A percentile compares a stretch with the other conserved stretches of the same genome.
Conservation (phyloP, 2,888 invertebrate species). For the Clusia tigrina region DNA sequence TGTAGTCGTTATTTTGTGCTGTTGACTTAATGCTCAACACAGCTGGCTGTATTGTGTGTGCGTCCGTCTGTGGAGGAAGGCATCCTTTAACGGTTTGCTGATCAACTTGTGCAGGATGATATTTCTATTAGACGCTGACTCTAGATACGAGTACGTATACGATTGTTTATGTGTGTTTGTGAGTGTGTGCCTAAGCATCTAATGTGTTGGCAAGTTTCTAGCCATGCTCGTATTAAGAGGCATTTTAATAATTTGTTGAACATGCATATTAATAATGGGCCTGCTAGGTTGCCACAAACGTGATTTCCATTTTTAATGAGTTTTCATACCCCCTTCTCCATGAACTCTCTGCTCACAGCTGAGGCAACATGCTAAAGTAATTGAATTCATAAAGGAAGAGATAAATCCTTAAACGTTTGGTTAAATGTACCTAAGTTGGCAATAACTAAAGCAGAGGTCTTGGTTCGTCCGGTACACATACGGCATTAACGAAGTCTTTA, state of each 20-base stretch:
- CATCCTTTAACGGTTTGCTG: conserved; percentile 39
- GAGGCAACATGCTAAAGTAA: too few species aligned
- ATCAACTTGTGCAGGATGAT: conserved; percentile 42
- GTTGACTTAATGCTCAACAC: not conserved
- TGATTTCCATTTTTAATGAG: conserved; percentile 39
- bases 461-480: too few species aligned
- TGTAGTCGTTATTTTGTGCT: conserved; percentile 5
- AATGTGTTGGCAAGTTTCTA: not conserved
- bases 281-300: conserved; percentile 26
- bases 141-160: not conserved
- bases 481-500: too few species aligned
- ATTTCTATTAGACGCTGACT: conserved; percentile 36
- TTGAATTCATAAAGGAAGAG: too few species aligned
- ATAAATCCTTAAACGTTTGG: too few species aligned
- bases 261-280: conserved; percentile 39
- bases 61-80: conserved; percentile 7
- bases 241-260: conserved; percentile 43
- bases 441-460: too few species aligned
- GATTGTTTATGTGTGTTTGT: conserved; percentile 6
- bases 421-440: too few species aligned
- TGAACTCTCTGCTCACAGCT: too few species aligned
- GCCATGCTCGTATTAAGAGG: conserved; percentile 16
- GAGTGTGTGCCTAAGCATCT: not conserved
- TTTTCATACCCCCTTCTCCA: too few species aligned
- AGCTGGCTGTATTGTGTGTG: not conserved